A percentile compares a stretch with the other conserved stretches of the same genome.
Conservation (phyloP, 2,797 vertebrate species). For the Delichon dasypus region DNA sequence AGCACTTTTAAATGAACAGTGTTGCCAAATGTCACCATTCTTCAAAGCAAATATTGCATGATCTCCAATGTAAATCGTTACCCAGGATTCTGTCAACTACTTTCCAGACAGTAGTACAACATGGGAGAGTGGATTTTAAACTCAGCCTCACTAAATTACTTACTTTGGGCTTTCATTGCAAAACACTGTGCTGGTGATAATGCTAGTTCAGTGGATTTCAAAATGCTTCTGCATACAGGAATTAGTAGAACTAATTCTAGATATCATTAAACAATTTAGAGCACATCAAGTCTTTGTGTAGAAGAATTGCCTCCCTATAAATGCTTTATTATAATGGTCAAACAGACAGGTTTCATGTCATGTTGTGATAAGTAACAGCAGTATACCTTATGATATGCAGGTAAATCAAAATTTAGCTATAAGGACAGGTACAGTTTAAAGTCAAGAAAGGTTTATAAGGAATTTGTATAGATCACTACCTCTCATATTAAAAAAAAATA, state of each 20-base stretch:
- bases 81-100: not conserved
- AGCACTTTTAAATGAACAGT: not conserved
- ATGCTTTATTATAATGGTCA: not conserved
- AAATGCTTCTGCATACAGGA: not conserved
- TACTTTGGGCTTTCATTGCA: not conserved
- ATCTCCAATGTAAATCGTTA: not conserved
- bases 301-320: not conserved
- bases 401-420: not conserved
- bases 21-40: not conserved
- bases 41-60: constrained; percentile 41
- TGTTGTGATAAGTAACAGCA: not conserved
- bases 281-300: not conserved
- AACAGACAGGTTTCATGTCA: not conserved
- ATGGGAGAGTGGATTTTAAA: constrained; percentile 1
- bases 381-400: not conserved
- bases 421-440: not conserved
- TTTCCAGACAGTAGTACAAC: not conserved
- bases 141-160: not conserved
- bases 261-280: not conserved
- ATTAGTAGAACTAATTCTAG: not conserved
- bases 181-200: not conserved
- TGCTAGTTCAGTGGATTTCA: not conserved
- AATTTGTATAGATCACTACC: not conserved
- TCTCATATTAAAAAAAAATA: not conserved
- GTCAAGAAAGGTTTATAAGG: not conserved